A percentile compares a stretch with the other conserved stretches of the same genome.
These are phyloP conservation scores for Cetonia aurata DNA, from an alignment of 2,888 invertebrate genomes.

Conservation along the genomic window DNA sequence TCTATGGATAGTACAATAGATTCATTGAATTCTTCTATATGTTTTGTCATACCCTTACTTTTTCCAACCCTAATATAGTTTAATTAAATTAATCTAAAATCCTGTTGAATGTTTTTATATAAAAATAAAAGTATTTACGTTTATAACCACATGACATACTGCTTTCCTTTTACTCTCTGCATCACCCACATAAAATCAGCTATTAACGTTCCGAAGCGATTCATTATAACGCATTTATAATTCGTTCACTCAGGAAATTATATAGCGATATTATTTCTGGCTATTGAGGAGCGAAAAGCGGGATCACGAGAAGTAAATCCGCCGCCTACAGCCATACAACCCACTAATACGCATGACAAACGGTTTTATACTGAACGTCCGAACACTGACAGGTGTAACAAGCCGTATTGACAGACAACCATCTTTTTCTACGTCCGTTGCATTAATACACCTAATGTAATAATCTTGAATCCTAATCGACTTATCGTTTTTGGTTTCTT, in stretches of 20 bases:
- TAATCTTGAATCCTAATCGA: constrained; percentile 49
- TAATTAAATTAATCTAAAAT: too few species aligned
- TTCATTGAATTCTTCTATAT: too few species aligned
- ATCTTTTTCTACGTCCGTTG: constrained; percentile 48
- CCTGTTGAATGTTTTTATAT: too few species aligned
- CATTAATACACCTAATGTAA: constrained; percentile 52
- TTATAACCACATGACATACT: neutral
- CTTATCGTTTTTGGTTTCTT: constrained; percentile 37
- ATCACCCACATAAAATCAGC: neutral
- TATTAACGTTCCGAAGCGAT: neutral
- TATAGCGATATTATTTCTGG: neutral
- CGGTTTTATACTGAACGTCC: constrained; percentile 55
- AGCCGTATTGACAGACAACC: constrained; percentile 54
- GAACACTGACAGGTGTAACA: constrained; percentile 56
- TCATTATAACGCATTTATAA: constrained; percentile 7
- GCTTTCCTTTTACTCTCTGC: neutral
- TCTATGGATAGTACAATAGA: too few species aligned
- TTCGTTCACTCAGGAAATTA: constrained; percentile 1
- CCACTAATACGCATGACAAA: constrained; percentile 55
- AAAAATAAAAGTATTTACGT: neutral
- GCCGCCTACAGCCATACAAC: constrained; percentile 50
- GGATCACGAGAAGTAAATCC: constrained; percentile 28
- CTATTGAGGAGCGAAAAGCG: constrained; percentile 2
- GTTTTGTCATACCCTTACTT: too few species aligned
- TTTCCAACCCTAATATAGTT: too few species aligned